Percentiles rank a stretch among this genome's conserved stretches.
phyloP scores from a whole-genome alignment of 2,888 invertebrate genomes.

The Mesoligia furuncula region DNA sequence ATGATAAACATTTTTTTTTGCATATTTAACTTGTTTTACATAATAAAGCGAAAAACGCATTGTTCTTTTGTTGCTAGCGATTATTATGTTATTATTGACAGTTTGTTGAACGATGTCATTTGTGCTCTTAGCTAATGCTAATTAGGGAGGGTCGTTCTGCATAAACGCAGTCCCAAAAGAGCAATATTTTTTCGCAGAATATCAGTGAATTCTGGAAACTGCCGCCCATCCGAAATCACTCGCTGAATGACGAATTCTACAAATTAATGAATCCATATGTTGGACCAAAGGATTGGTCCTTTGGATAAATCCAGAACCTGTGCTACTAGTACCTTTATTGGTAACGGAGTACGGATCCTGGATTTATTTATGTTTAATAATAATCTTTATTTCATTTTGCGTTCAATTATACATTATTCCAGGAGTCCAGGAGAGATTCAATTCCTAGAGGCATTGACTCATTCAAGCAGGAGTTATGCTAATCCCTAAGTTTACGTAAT shows the following conservation, averaged over 20 bases:
- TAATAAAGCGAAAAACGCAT: slow-evolving; percentile 28
- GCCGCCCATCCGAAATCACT: background rate
- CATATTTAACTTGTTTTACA: slow-evolving; percentile 49
- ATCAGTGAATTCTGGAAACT: background rate
- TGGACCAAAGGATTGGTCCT: background rate
- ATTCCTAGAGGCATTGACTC: slow-evolving; percentile 1
- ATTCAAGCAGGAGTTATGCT: background rate
- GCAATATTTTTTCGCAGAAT: background rate
- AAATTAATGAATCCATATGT: background rate
- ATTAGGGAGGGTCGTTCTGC: background rate
- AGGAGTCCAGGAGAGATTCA: background rate
- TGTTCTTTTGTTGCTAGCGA: slow-evolving; percentile 16
- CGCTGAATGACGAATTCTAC: background rate
- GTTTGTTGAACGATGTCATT: background rate
- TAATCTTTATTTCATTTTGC: background rate
- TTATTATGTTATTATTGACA: background rate
- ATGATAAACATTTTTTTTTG: slow-evolving; percentile 61
- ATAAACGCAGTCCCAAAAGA: background rate
- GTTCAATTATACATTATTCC: too few relatives aligned
- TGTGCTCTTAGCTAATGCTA: background rate
- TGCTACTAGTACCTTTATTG: background rate
- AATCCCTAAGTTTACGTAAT: slow-evolving; percentile 12
- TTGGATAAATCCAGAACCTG: background rate
- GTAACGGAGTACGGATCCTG: background rate
- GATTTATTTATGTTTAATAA: background rate